Conservation (phyloP, 2,888 invertebrate genomes). For the Drosophila neotestacea region DNA sequence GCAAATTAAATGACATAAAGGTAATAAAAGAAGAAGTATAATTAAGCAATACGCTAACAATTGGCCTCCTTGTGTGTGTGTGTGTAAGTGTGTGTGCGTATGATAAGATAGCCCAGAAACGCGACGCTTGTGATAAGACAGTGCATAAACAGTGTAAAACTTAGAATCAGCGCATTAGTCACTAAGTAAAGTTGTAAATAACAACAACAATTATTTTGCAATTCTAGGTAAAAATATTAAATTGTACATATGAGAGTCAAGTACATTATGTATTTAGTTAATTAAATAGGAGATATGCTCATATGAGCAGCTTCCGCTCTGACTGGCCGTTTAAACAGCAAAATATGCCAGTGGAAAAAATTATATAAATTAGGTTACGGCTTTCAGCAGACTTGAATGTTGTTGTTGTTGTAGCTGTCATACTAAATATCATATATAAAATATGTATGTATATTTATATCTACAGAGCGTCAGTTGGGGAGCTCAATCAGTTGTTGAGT, state of each 20-base stretch:
- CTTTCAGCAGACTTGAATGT: slow-evolving; percentile 23
- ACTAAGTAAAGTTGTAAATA: slow-evolving; percentile 28
- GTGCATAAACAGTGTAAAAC: slow-evolving; percentile 18
- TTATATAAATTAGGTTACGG: slow-evolving; percentile 64
- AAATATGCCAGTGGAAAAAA: slow-evolving; percentile 60
- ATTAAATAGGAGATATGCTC: slow-evolving; percentile 67
- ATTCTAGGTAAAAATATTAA: slow-evolving; percentile 8
- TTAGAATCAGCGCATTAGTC: slow-evolving; percentile 37
- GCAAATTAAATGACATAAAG: slow-evolving; percentile 34
- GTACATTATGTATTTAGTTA: slow-evolving; percentile 7
- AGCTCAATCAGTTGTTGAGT: slow-evolving; percentile 30
- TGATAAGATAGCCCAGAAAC: slow-evolving; percentile 52
- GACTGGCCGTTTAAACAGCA: slow-evolving; percentile 40
- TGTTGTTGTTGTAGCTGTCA: slow-evolving; percentile 21
- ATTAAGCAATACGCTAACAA: slow-evolving; percentile 3
- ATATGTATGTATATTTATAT: slow-evolving; percentile 2
- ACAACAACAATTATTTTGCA: slow-evolving; percentile 1
- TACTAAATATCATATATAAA: slow-evolving; percentile 5
- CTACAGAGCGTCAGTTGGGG: background rate
- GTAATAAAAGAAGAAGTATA: slow-evolving; percentile 6
- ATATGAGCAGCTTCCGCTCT: slow-evolving; percentile 75
- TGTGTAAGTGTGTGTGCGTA: slow-evolving; percentile 4
- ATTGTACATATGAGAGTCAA: background rate
- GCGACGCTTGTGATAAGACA: slow-evolving; percentile 46
- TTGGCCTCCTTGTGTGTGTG: background rate